These are phyloP conservation scores for Drosophila bocqueti DNA, from an alignment of 1,140 invertebrate genomes.

Conservation along the genomic window DNA sequence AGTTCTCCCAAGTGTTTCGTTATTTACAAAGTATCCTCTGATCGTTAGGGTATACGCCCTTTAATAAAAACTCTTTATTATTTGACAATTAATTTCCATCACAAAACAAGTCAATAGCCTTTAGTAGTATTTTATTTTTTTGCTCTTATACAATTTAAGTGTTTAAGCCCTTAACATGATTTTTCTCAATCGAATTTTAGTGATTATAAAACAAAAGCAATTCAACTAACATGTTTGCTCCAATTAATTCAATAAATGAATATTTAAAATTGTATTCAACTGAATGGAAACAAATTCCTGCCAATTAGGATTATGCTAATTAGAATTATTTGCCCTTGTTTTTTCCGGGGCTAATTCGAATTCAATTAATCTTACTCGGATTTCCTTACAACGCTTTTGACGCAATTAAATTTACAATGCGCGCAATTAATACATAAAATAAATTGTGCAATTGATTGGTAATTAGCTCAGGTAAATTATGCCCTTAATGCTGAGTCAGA, in stretches of 20 bases:
- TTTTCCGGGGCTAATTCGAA: conserved; percentile 35
- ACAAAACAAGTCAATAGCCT: conserved; percentile 6
- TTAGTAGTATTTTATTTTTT: conserved; percentile 4
- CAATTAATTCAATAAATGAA: conserved; percentile 21
- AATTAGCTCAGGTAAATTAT: conserved; percentile 74
- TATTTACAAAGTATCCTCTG: background rate
- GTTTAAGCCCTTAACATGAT: conserved; percentile 8
- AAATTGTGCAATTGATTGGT: conserved; percentile 70
- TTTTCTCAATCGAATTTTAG: background rate
- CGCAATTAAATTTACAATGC: conserved; percentile 30
- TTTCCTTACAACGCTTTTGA: conserved; percentile 25
- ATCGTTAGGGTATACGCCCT: conserved; percentile 8
- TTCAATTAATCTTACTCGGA: conserved; percentile 41
- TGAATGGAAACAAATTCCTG: background rate
- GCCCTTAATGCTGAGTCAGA: conserved; percentile 18
- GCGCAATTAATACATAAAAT: conserved; percentile 30
- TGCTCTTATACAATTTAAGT: background rate
- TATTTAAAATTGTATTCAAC: background rate
- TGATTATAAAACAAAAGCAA: conserved; percentile 5
- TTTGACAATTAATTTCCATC: conserved; percentile 22
- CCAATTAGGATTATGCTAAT: conserved; percentile 43
- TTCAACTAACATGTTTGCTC: background rate
- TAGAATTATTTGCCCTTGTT: background rate
- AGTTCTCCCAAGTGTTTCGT: background rate
- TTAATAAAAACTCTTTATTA: conserved; percentile 31